These are phyloP conservation scores for Dicentrarchus labrax DNA, from an alignment of 2,113 vertebrate species.

Conservation along the genomic window DNA sequence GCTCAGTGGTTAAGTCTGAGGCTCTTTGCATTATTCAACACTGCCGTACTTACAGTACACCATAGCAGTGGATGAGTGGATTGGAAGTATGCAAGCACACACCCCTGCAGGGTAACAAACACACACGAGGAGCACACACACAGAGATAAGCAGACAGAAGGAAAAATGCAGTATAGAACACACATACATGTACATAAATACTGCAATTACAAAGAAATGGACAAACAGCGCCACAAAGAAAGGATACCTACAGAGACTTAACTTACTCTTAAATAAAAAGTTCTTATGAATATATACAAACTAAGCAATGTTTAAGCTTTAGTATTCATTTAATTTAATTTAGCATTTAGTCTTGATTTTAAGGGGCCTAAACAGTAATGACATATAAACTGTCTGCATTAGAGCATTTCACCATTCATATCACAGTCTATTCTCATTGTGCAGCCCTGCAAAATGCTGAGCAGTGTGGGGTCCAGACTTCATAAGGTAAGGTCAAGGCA, in stretches of 20 bases:
- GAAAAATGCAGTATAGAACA: neutral
- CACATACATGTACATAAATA: neutral
- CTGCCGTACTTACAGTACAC: slow-evolving; percentile 63
- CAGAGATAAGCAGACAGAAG: neutral
- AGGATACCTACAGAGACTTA: neutral
- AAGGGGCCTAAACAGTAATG: neutral
- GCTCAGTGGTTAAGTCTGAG: slow-evolving; percentile 61
- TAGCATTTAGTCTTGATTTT: neutral
- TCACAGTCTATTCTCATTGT: slow-evolving; percentile 38
- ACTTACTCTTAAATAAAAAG: neutral
- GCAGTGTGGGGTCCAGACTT: slow-evolving; percentile 40
- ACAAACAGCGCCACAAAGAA: neutral
- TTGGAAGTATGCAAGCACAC: slow-evolving; percentile 57
- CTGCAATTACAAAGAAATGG: neutral
- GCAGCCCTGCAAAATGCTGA: slow-evolving; percentile 44
- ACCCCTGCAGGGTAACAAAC: slow-evolving; percentile 14
- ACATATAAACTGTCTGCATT: slow-evolving; percentile 4
- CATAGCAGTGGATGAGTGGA: slow-evolving; percentile 48
- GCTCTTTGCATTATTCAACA: slow-evolving; percentile 73
- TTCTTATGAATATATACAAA: too few species aligned
- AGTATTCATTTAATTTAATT: too few species aligned
- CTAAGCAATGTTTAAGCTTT: neutral
- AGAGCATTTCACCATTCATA: neutral
- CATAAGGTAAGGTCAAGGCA: slow-evolving; percentile 68
- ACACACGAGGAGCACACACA: slow-evolving; percentile 7